A percentile compares a stretch with the other conserved stretches of the same genome.
These are phyloP conservation scores for Arizona elegans DNA, from an alignment of 2,113 vertebrate species.

Conservation along the genomic window DNA sequence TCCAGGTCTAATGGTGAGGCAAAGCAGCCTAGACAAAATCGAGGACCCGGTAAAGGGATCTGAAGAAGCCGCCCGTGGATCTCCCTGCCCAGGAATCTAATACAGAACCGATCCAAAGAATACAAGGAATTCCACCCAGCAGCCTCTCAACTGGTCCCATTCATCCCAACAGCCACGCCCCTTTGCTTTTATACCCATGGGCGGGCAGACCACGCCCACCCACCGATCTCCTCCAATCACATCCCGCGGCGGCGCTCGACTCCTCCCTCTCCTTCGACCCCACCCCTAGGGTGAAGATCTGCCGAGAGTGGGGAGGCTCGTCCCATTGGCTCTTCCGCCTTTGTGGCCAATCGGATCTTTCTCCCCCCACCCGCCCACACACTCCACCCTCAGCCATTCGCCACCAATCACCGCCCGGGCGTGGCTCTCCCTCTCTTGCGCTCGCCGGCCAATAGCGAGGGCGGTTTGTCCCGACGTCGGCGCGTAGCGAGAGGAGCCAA, in stretches of 20 bases:
- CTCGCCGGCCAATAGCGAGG: neutral
- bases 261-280: neutral
- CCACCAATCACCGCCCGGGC: neutral
- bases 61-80: neutral
- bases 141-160: neutral
- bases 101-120: neutral
- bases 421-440: fast-evolving
- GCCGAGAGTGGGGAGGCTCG: constrained; percentile 5
- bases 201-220: neutral
- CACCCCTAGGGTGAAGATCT: constrained; percentile 38
- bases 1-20: neutral
- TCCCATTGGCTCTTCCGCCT: constrained; percentile 23
- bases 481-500: constrained; percentile 2
- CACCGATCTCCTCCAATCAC: neutral
- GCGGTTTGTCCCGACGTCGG: neutral
- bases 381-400: fast-evolving
- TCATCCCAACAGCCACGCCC: neutral
- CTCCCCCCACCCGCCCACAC: neutral
- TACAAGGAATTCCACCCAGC: neutral
- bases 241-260: fast-evolving
- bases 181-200: neutral
- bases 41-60: neutral
- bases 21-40: neutral
- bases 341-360: constrained; percentile 16
- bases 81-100: neutral